A percentile compares a stretch with the other conserved stretches of the same genome.
Conservation (phyloP, 2,797 vertebrate species). For the Halcyon smyrnensis region DNA sequence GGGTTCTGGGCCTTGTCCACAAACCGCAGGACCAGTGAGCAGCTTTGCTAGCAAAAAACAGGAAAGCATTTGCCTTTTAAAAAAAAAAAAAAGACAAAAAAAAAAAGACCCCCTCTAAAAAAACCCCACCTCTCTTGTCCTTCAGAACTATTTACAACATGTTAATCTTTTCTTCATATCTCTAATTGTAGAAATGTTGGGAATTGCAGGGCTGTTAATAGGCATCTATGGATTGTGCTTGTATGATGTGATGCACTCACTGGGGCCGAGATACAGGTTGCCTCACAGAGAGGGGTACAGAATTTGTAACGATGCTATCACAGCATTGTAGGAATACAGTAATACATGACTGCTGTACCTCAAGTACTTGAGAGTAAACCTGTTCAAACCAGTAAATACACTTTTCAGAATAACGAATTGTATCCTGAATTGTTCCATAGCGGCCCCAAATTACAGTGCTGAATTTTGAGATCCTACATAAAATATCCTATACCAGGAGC, state of each 20-base stretch:
- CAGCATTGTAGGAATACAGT: not conserved
- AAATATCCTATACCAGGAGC: not conserved
- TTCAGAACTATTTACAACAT: not conserved
- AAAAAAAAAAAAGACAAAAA: not conserved
- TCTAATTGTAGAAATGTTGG: not conserved
- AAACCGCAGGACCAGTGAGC: not conserved
- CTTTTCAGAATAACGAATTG: not conserved
- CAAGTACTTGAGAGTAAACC: not conserved
- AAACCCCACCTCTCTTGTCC: not conserved
- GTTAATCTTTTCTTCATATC: not conserved
- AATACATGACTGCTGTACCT: not conserved
- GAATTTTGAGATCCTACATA: not conserved
- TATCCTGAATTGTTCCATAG: not conserved
- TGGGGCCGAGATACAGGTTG: not conserved
- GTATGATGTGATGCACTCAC: not conserved
- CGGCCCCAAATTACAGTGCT: too few species aligned
- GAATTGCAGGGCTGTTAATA: not conserved
- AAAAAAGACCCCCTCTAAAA: not conserved
- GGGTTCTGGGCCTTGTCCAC: not conserved
- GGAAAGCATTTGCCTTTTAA: not conserved
- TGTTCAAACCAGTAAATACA: not conserved
- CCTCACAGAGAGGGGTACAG: not conserved
- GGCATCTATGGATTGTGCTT: not conserved
- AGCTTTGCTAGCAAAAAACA: not conserved
- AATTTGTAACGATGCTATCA: not conserved